Evolutionary conservation across 2,888 invertebrate species (phyloP).

Genomic region (Crossocerus cetratus): DNA sequence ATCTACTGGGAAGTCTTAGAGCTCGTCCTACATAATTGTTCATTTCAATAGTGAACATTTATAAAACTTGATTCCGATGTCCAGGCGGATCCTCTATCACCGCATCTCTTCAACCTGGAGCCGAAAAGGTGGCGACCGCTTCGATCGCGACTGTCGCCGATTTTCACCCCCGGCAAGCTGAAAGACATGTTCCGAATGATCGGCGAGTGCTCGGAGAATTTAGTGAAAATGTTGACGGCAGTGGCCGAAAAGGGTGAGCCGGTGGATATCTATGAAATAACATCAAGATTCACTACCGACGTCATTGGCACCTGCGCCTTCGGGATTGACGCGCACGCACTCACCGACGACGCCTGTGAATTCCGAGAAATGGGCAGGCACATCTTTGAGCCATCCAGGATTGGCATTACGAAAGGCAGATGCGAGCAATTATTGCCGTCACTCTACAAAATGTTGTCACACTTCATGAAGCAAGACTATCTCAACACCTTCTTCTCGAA

Average conservation of each 20-base stretch:
- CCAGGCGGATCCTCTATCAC: slow-evolving; percentile 76
- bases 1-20: no score
- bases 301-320: slow-evolving; percentile 76
- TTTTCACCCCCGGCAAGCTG: slow-evolving; percentile 78
- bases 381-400: slow-evolving; percentile 50
- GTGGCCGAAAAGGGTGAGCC: slow-evolving; percentile 46
- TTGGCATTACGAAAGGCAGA: no score
- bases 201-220: slow-evolving; percentile 73
- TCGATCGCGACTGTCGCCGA: slow-evolving; percentile 77
- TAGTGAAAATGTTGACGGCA: slow-evolving; percentile 75
- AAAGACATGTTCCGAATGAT: slow-evolving; percentile 78
- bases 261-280: slow-evolving; percentile 64
- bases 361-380: slow-evolving; percentile 70
- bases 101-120: slow-evolving; percentile 75
- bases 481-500: slow-evolving; percentile 72
- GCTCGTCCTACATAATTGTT: no score
- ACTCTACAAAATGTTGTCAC: no score
- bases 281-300: slow-evolving; percentile 74
- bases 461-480: no score
- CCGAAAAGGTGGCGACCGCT: slow-evolving; percentile 78
- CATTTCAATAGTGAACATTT: no score
- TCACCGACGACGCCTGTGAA: slow-evolving; percentile 67
- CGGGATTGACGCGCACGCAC: slow-evolving; percentile 73
- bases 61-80: no score
- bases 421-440: no score